Percentiles rank a stretch among this genome's conserved stretches.
Evolutionary conservation across 1,140 invertebrate species (phyloP).

Genomic region (Drosophila sulfurigaster): DNA sequence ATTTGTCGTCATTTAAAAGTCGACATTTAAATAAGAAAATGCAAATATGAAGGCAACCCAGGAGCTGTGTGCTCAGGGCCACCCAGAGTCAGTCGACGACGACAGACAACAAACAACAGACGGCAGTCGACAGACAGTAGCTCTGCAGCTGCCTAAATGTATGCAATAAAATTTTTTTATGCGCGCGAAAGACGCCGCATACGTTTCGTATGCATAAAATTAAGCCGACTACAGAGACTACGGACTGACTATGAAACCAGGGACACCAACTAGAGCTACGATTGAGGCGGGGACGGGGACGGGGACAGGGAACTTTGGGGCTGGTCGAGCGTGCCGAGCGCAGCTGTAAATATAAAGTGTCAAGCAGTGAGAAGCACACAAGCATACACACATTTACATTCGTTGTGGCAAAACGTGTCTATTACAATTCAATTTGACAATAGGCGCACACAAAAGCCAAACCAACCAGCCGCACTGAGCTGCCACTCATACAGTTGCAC

Average conservation of each 20-base stretch:
- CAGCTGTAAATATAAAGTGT: constrained; percentile 82
- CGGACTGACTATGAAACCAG: constrained; percentile 35
- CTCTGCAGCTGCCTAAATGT: constrained; percentile 67
- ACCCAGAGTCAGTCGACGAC: constrained; percentile 21
- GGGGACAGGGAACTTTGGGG: background rate
- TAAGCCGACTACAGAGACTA: constrained; percentile 45
- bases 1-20: constrained; percentile 83
- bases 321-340: constrained; percentile 70
- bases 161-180: constrained; percentile 83
- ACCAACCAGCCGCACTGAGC: constrained; percentile 72
- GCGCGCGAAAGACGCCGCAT: constrained; percentile 67
- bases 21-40: constrained; percentile 84
- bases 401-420: constrained; percentile 73
- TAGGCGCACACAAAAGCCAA: constrained; percentile 81
- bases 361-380: constrained; percentile 43
- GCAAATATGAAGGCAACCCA: constrained; percentile 64
- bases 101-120: too few relatives aligned
- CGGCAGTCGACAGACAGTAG: constrained; percentile 12
- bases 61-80: constrained; percentile 8
- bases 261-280: background rate
- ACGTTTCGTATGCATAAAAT: constrained; percentile 80
- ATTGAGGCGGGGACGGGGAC: background rate
- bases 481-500: constrained; percentile 29
- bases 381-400: constrained; percentile 31
- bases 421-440: constrained; percentile 83